Evolutionary conservation across 2,113 vertebrate species (phyloP), one percentile per base, ranked within the genome.

Genomic region (Lasiurus borealis): DNA sequence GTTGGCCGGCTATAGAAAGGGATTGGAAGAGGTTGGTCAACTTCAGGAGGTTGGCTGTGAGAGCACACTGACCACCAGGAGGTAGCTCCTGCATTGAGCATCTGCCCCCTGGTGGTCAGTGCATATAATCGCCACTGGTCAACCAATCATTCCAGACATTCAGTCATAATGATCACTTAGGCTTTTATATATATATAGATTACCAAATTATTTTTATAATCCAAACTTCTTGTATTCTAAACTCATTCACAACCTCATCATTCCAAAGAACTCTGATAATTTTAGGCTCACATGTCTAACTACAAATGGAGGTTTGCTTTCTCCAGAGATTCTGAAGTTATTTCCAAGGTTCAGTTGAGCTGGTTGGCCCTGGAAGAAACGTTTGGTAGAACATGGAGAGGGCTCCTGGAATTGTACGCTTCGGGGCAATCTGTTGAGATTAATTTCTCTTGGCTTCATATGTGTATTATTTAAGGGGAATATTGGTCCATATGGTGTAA

Each of bases 231-330:
- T 54, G 34, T 86, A 52, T 76, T 80, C 44, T 19, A 29, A 11
- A 15, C 50, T 50, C 27, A 71, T 76, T 78, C 27, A 34, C 11
- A 91, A 50, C 80, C 54, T 86, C 16, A 72, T 29, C 29, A 81
- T 66, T 90, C 34, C 59, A 77, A 91, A 85, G 27, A 59, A 80
- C 50, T 85, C 59, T 50, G n/a, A 93, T 95, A 87, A 86, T 62
- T 86, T 96, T 31, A 93, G 76, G 40, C 98, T 98, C 95, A 98
- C 96, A 27, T 97, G 97, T 97, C 95, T 97, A 78, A 98, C 94
- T 72, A 97, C 96, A 93, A 98, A 97, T 6, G 97, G 94, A 76
- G 98, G 97, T 50, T 88, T 97, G 69, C 64, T 85, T 57, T 96
- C 94, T n/a, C 40, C 19, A 31, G 85, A 71, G 40, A 88, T 75